These are phyloP conservation scores for Simalia tracyae DNA, from an alignment of 2,797 vertebrate genomes.

Conservation along the genomic window DNA sequence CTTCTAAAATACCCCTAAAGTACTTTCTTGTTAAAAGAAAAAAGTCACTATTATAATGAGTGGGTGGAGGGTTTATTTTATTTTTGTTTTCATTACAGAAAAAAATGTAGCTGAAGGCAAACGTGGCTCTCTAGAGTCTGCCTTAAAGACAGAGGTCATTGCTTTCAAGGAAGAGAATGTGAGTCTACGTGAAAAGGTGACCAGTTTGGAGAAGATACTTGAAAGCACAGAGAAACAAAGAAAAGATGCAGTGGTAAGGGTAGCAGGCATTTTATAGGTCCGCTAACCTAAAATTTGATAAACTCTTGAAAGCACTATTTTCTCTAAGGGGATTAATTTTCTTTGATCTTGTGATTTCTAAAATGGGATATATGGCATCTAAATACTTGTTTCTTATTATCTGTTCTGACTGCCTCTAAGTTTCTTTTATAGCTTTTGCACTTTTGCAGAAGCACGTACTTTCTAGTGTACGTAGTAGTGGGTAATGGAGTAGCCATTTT, in stretches of 20 bases:
- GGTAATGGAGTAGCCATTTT: neutral
- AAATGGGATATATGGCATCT: neutral
- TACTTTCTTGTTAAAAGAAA: neutral
- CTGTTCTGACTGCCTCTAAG: neutral
- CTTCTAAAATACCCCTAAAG: neutral
- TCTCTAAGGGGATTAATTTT: neutral
- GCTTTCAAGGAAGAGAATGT: constrained; percentile 58
- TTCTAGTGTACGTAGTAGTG: neutral
- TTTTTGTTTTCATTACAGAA: constrained; percentile 31
- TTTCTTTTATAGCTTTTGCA: neutral
- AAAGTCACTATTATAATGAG: neutral
- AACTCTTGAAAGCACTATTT: neutral
- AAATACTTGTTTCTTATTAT: neutral
- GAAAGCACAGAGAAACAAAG: constrained; percentile 58
- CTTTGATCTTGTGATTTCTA: neutral
- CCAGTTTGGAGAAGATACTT: constrained; percentile 58
- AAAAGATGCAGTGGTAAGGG: constrained; percentile 64
- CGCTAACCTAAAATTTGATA: neutral
- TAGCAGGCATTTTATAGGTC: neutral
- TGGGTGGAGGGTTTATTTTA: neutral
- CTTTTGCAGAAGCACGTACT: neutral
- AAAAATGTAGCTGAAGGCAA: constrained; percentile 15
- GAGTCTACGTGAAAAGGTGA: constrained; percentile 56
- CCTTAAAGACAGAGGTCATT: constrained; percentile 55
- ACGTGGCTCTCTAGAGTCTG: constrained; percentile 35